Base-by-base conservation (phyloP, 2,888 invertebrate species). In the Ectemnius continuus region DNA sequence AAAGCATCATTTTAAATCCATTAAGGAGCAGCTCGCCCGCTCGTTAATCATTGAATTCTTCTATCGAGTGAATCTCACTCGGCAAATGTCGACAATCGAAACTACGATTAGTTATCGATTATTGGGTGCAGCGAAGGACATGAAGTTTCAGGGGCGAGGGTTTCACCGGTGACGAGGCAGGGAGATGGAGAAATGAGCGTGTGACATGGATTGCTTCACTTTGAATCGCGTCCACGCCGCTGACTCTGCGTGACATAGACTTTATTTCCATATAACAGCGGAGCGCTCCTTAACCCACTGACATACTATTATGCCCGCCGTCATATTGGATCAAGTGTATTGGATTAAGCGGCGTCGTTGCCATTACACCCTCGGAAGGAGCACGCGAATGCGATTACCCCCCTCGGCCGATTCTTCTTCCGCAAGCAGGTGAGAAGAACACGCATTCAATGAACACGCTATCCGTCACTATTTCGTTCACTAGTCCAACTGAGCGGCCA, bases 271-370 rank as follows among this genome's bases (percentile, higher is more conserved):
- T 46, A 52, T 62, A 64, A 66, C 61, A 67, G 36, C 20, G 11
- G 47, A 67, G 28, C 57, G 48, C 48, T 67, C 64, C 59, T 76
- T 64, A 73, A 69, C 73, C 76, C 67, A 76, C 70, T 75, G 65
- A 76, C 76, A 75, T 56, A 47, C 61, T 69, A 72, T 77, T 71
- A 8, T 56, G 36, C 8, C 52, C 48, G 16, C 58, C 28, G 67
- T 74, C 63, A 14, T 47, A 56, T 62, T 52, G 57, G 18, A 70
- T 68, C 65, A 67, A 63, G 36, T 52, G 36, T 45, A 57, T 36
- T 18, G 11, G 60, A 18, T 67, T 59, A 59, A 45, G 28, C 36
- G 16, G 46, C 28, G 52, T 48, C 48, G 47, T 36, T 52, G 20
- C 23, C 23, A 28, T 14, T 36, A n/a, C 52, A 20, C 16, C 23